A percentile compares a stretch with the other conserved stretches of the same genome.
phyloP scores from a whole-genome alignment of 2,888 invertebrate genomes.

The Folsomia candida region DNA sequence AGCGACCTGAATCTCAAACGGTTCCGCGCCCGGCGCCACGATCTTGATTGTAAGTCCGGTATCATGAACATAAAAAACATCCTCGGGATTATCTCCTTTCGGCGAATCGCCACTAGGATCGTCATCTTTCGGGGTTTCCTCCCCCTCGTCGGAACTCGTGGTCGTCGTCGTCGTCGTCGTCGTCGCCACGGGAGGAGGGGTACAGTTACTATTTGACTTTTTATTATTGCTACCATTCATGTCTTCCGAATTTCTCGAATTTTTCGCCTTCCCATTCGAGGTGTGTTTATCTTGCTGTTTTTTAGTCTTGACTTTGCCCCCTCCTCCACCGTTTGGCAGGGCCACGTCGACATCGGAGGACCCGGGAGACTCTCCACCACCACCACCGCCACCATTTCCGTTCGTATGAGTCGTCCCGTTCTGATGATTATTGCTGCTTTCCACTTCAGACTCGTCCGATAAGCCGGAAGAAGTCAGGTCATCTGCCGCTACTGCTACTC shows the following conservation, averaged over 20 bases:
- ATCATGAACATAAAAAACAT: conserved; percentile 85
- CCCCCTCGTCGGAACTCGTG: background rate
- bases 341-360: background rate
- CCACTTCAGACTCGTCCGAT: too few species aligned
- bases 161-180: background rate
- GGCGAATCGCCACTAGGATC: conserved; percentile 19
- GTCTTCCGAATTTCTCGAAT: background rate
- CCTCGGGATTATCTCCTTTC: conserved; percentile 63
- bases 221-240: background rate
- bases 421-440: too few species aligned
- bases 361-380: too few species aligned
- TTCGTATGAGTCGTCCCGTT: too few species aligned
- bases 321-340: too few species aligned
- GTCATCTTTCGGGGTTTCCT: conserved; percentile 4
- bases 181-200: too few species aligned
- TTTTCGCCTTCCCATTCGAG: background rate
- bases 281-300: background rate
- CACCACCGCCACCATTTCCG: too few species aligned
- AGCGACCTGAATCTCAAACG: conserved; percentile 84
- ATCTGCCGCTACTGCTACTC: too few species aligned
- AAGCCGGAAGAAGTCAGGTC: too few species aligned
- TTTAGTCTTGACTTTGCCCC: background rate
- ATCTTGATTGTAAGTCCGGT: conserved; percentile 92
- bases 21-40: conserved; percentile 83
- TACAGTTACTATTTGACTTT: background rate